These are phyloP conservation scores for Leuciscus idus DNA, from an alignment of 2,113 vertebrate genomes.

Conservation along the genomic window DNA sequence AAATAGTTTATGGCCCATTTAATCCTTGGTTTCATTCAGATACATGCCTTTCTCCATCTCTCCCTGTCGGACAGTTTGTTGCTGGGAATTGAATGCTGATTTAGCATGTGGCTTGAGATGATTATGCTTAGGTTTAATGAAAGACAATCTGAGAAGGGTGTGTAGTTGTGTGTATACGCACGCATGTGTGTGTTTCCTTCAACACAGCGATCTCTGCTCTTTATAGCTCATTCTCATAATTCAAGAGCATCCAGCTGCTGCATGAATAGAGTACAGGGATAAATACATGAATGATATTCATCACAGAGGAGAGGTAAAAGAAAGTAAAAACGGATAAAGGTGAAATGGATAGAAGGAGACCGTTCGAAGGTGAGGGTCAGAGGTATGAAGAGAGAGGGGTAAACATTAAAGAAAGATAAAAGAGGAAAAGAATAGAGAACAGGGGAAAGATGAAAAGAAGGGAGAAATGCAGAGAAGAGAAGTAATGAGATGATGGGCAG, in stretches of 20 bases:
- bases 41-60: conserved; percentile 2
- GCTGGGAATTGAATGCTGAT: conserved; percentile 15
- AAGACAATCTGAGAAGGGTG: conserved; percentile 27
- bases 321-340: conserved; percentile 24
- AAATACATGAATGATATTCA: conserved; percentile 52
- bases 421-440: neutral
- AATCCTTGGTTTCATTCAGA: neutral
- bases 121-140: conserved; percentile 42
- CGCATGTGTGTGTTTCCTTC: neutral
- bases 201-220: conserved; percentile 14
- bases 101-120: conserved; percentile 32
- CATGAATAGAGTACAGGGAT: conserved; percentile 48
- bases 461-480: neutral
- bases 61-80: neutral
- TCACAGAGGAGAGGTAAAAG: conserved; percentile 33
- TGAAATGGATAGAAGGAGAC: neutral
- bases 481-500: conserved; percentile 12
- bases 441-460: neutral
- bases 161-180: neutral
- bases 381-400: conserved; percentile 17
- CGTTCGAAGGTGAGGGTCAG: conserved; percentile 23
- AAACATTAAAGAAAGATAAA: conserved; percentile 23
- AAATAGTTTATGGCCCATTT: neutral
- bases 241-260: conserved; percentile 55
- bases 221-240: conserved; percentile 31